These are phyloP conservation scores for Gambelia wislizenii DNA, from an alignment of 2,797 vertebrate species.

Conservation along the genomic window DNA sequence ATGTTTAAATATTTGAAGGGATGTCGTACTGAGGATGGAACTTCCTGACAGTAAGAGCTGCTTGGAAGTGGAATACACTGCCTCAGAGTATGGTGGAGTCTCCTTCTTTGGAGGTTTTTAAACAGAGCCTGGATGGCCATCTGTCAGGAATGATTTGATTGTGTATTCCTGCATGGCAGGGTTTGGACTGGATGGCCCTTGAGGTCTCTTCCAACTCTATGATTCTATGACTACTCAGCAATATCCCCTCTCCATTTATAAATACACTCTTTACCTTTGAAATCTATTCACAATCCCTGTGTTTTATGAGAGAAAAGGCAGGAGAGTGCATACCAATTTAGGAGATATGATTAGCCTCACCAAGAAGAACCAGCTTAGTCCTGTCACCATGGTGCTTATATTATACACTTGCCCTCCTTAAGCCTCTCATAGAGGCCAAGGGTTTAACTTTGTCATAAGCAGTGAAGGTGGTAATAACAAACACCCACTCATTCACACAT, in stretches of 20 bases:
- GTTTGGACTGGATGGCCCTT: too few species aligned
- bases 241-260: neutral
- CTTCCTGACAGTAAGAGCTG: too few species aligned
- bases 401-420: slow-evolving; percentile 22
- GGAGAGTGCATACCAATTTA: neutral
- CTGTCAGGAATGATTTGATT: too few species aligned
- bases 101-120: too few species aligned
- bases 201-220: too few species aligned
- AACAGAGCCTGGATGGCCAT: too few species aligned
- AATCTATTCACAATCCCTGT: neutral
- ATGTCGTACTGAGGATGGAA: too few species aligned
- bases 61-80: too few species aligned
- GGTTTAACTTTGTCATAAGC: slow-evolving; percentile 21
- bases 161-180: too few species aligned
- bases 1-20: too few species aligned
- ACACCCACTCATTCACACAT: slow-evolving; percentile 45
- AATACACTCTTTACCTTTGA: neutral
- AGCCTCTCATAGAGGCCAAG: slow-evolving; percentile 19
- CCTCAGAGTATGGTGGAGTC: too few species aligned
- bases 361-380: neutral
- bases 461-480: slow-evolving; percentile 36
- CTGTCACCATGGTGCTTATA: slow-evolving; percentile 26
- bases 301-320: neutral
- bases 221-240: too few species aligned
- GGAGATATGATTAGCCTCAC: neutral